phyloP scores from a whole-genome alignment of 2,113 vertebrate genomes.

The Zosterops borbonicus region DNA sequence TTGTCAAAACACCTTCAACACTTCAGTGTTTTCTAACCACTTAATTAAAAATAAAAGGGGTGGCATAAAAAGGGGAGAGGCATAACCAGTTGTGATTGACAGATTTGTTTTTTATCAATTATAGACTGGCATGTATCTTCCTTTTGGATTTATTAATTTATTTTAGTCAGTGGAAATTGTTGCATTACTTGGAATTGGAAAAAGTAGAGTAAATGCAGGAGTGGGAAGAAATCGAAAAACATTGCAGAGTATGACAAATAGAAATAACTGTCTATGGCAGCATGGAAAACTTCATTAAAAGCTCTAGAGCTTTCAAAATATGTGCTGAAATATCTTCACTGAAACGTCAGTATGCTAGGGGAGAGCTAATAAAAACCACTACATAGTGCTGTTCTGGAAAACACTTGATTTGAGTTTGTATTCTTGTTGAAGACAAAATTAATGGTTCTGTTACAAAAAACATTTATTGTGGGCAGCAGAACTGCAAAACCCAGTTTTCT shows the following conservation, averaged over 20 bases:
- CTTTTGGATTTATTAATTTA: neutral
- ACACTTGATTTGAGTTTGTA: neutral
- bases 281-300: neutral
- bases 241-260: neutral
- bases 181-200: neutral
- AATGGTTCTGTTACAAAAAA: neutral
- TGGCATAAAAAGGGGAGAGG: neutral
- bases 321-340: neutral
- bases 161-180: neutral
- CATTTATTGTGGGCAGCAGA: neutral
- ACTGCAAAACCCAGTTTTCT: neutral
- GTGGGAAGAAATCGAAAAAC: neutral
- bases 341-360: neutral
- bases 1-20: conserved; percentile 10
- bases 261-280: neutral
- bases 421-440: neutral
- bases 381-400: neutral
- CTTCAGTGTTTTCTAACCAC: neutral
- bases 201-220: neutral
- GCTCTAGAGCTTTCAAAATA: neutral
- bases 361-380: neutral
- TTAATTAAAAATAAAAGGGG: neutral
- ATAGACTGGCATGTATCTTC: neutral
- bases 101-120: neutral
- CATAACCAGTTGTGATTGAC: neutral